Evolutionary conservation across 2,113 vertebrate species (phyloP).

Genomic region (Cairina moschata): DNA sequence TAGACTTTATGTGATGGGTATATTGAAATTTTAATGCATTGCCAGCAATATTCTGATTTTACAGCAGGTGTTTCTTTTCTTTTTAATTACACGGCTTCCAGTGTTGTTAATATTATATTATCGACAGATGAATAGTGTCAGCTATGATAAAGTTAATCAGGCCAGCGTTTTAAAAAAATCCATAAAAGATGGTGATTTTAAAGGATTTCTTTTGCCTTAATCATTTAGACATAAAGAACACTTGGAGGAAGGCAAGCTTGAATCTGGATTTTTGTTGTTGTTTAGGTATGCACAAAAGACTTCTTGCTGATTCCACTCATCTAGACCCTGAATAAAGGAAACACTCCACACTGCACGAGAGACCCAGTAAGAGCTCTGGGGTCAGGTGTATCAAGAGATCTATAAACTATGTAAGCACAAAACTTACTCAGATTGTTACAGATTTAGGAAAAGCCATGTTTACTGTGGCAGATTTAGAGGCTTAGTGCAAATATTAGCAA

Average conservation of each 20-base stretch:
- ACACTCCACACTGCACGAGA: rapidly evolving
- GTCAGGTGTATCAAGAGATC: neutral
- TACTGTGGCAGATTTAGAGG: neutral
- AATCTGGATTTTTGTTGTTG: neutral
- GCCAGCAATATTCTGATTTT: neutral
- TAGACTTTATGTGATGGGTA: neutral
- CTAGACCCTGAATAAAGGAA: neutral
- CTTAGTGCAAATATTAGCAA: conserved; percentile 14
- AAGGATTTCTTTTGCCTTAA: neutral
- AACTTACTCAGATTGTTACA: neutral
- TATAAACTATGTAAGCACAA: neutral
- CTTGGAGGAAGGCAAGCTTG: neutral
- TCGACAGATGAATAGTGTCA: conserved; percentile 22
- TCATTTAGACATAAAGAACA: neutral
- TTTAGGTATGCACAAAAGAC: neutral
- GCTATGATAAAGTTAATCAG: conserved; percentile 25
- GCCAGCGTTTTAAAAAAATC: neutral
- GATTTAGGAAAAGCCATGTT: neutral
- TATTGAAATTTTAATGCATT: rapidly evolving
- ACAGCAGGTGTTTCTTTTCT: neutral
- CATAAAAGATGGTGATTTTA: neutral
- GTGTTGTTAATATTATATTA: neutral
- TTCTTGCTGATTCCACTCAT: neutral
- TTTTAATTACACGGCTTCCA: conserved; percentile 5
- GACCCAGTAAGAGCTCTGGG: neutral